phyloP scores from a whole-genome alignment of 2,797 vertebrate genomes.

The Falco concolor region DNA sequence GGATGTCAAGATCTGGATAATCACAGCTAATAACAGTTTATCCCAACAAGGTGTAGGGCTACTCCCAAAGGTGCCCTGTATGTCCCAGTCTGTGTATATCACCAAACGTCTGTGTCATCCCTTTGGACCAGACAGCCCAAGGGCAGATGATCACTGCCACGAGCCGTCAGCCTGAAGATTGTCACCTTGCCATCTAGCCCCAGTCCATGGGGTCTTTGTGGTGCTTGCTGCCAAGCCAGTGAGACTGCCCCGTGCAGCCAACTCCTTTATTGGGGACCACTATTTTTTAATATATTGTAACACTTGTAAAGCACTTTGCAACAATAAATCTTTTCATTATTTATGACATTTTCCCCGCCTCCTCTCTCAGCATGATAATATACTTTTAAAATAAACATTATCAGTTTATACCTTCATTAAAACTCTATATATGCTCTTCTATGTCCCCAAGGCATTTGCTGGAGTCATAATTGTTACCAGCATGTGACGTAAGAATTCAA shows the following conservation, averaged over 20 bases:
- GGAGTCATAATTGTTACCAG: conserved; percentile 51
- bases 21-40: not conserved
- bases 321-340: conserved; percentile 10
- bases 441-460: conserved; percentile 31
- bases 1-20: not conserved
- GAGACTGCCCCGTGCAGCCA: not conserved
- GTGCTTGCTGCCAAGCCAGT: not conserved
- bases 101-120: not conserved
- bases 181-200: not conserved
- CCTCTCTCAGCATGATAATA: not conserved
- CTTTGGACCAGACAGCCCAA: not conserved
- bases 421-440: not conserved
- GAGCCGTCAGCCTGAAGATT: not conserved
- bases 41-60: not conserved
- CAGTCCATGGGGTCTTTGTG: not conserved
- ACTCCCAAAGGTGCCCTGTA: accelerated
- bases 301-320: conserved; percentile 18
- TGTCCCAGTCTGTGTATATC: not conserved
- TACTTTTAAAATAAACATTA: conserved; percentile 4
- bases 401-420: conserved; percentile 24
- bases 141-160: not conserved
- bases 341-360: not conserved
- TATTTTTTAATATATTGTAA: not conserved
- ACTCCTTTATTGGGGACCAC: not conserved
- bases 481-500: conserved; percentile 52